These are phyloP conservation scores for Gasterosteus aculeatus DNA, from an alignment of 2,113 vertebrate species.

Conservation along the genomic window DNA sequence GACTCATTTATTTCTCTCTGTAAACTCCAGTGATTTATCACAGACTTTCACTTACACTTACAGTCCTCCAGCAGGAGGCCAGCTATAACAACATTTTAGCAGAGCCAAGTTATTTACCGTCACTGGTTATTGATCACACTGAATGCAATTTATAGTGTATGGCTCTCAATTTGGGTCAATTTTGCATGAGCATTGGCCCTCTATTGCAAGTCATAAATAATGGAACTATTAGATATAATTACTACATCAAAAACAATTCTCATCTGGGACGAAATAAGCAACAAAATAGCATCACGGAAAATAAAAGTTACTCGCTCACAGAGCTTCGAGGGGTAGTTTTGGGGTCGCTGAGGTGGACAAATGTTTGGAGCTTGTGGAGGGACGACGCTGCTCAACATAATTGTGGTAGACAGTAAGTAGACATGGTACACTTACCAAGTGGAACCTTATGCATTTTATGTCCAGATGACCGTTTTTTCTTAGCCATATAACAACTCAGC, in stretches of 20 bases:
- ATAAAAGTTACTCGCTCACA: slow-evolving; percentile 52
- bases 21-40: slow-evolving; percentile 60
- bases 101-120: slow-evolving; percentile 32
- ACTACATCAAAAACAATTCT: slow-evolving; percentile 45
- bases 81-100: slow-evolving; percentile 22
- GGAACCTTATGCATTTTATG: slow-evolving; percentile 36
- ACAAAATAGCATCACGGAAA: slow-evolving; percentile 25
- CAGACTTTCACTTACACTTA: slow-evolving; percentile 7
- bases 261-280: slow-evolving; percentile 34
- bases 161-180: slow-evolving; percentile 38
- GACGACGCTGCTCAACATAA: slow-evolving; percentile 41
- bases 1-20: slow-evolving; percentile 52
- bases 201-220: slow-evolving; percentile 13
- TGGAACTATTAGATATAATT: slow-evolving; percentile 54
- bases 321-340: slow-evolving; percentile 36
- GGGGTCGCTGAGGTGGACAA: slow-evolving; percentile 48
- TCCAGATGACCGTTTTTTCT: slow-evolving; percentile 24
- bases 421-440: slow-evolving; percentile 48
- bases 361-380: slow-evolving; percentile 39
- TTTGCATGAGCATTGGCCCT: slow-evolving; percentile 19
- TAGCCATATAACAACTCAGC: slow-evolving; percentile 10
- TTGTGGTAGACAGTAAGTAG: slow-evolving; percentile 37
- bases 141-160: slow-evolving; percentile 32
- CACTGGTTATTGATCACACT: slow-evolving; percentile 51
- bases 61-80: slow-evolving; percentile 18